Conservation (phyloP, 2,797 vertebrate species). For the Morus bassanus region DNA sequence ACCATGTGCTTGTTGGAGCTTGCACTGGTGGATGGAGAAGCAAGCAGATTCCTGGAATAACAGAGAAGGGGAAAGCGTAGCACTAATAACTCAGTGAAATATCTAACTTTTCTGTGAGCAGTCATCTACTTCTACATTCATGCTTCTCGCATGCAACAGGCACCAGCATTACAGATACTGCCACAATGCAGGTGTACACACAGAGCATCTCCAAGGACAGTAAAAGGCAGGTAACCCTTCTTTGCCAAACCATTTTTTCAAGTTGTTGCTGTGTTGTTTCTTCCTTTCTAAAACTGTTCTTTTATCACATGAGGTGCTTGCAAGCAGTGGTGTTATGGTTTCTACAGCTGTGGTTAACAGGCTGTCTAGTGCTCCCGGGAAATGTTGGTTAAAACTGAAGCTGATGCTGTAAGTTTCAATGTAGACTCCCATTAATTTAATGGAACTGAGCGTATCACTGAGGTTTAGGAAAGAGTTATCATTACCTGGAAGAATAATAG, state of each 20-base stretch:
- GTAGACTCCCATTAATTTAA: background rate
- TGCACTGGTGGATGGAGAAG: background rate
- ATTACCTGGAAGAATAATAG: background rate
- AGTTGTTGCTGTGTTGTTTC: background rate
- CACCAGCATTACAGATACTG: background rate
- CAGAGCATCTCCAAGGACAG: background rate
- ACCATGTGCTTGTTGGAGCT: background rate
- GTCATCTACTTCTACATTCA: background rate
- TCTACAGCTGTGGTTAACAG: background rate
- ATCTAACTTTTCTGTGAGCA: background rate
- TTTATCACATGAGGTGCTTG: background rate
- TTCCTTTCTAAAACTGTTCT: background rate
- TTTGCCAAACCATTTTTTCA: background rate
- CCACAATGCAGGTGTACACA: rapidly evolving
- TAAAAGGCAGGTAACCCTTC: background rate
- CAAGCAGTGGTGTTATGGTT: background rate
- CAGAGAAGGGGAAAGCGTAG: background rate
- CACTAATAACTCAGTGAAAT: background rate
- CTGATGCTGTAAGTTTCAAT: background rate
- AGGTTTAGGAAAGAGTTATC: background rate
- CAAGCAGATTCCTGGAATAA: background rate
- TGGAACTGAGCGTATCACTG: background rate
- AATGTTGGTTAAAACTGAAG: background rate
- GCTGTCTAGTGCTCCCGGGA: background rate
- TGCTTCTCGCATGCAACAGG: background rate